A percentile compares a stretch with the other conserved stretches of the same genome.
Evolutionary conservation across 2,113 vertebrate genomes (phyloP).

Genomic region (Neofelis nebulosa): DNA sequence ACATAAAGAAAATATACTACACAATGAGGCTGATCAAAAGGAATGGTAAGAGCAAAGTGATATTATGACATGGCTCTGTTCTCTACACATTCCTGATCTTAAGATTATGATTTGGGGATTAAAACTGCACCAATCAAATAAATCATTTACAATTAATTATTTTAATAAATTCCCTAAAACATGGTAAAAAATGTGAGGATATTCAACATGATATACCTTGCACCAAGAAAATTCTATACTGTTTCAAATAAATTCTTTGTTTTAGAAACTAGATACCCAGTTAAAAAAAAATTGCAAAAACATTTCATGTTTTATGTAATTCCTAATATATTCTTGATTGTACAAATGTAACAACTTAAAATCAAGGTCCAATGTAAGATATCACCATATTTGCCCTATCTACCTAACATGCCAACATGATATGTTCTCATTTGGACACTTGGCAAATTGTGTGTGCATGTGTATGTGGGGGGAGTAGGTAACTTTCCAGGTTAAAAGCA

Average conservation of each 20-base stretch:
- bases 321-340: slow-evolving; percentile 74
- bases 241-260: slow-evolving; percentile 71
- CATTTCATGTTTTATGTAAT: slow-evolving; percentile 59
- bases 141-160: slow-evolving; percentile 63
- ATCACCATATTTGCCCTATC: slow-evolving; percentile 49
- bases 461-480: neutral
- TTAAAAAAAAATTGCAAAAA: slow-evolving; percentile 54
- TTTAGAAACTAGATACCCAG: slow-evolving; percentile 63
- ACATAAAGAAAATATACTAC: slow-evolving; percentile 84
- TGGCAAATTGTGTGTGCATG: slow-evolving; percentile 7
- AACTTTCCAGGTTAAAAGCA: slow-evolving; percentile 60
- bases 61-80: neutral
- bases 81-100: slow-evolving; percentile 64
- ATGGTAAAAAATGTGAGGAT: slow-evolving; percentile 67
- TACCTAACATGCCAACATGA: slow-evolving; percentile 50
- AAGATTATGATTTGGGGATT: slow-evolving; percentile 50
- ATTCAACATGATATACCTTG: slow-evolving; percentile 69
- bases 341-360: slow-evolving; percentile 71
- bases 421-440: slow-evolving; percentile 54
- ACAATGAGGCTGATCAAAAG: slow-evolving; percentile 78
- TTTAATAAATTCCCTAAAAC: slow-evolving; percentile 65
- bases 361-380: slow-evolving; percentile 64
- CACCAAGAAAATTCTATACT: slow-evolving; percentile 75
- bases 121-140: slow-evolving; percentile 71
- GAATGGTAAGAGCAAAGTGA: slow-evolving; percentile 61